Evolutionary conservation across 1,140 invertebrate species (phyloP), one percentile per base, ranked within the genome.

Genomic region (Drosophila aff.): DNA sequence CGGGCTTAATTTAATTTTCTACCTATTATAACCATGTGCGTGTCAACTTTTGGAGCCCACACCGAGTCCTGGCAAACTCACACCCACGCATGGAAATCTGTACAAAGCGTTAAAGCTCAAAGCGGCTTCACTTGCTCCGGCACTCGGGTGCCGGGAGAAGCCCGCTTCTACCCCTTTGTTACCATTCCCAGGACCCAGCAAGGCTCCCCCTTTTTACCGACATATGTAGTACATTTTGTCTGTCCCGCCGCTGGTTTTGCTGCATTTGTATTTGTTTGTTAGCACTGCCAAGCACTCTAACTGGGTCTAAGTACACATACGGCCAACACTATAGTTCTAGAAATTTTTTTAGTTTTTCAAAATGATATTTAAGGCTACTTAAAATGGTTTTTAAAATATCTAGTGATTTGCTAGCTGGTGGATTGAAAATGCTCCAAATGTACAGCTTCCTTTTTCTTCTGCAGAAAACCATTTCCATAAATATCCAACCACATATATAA

Each of bases 201-300:
- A 52, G n/a, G 52, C 44, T 38, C 67, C 75, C 75, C 26, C 49
- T 52, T 52, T 52, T 52, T 52, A 52, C 49, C 78, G 67, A 86
- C 83, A 89, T 76, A 89, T 87, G 83, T 82, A 67, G 33, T 74
- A 76, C 72, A 83, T 66, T 78, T 63, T 89, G 76, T 87, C 81
- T 80, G 83, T 73, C 53, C 69, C 69, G 60, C 36, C 61, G 49
- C 23, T 41, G 47, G 58, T 47, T 61, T 72, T 71, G 68, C 67
- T 74, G 73, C 77, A 83, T 66, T 89, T 82, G 76, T 82, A 80
- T 77, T 89, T 87, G 79, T 82, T 87, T 86, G 83, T 82, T 78
- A 67, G 82, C 79, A 66, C 74, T 69, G 66, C 59, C 75, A 55
- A 41, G 53, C 41, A 21, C 38, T 73, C 69, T 73, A 73, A 73